Evolutionary conservation across 2,888 invertebrate genomes (phyloP), one percentile per base, ranked within the genome.

Genomic region (Chirona hameri): DNA sequence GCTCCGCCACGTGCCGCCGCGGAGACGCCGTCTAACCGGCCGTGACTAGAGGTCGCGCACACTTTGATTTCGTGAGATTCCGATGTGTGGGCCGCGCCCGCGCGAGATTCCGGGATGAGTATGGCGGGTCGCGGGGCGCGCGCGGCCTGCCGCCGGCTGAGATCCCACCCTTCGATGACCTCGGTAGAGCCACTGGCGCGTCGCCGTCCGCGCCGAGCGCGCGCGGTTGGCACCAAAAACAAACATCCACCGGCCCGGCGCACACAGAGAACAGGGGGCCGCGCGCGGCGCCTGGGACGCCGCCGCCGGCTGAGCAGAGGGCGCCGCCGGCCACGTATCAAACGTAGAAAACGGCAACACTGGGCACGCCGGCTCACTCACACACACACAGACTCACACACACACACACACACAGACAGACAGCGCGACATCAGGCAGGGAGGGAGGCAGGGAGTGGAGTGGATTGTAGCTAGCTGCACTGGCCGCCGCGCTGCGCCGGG

Each of bases 331-430:
- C 69, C 29, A 18, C 72, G 15, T 76, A 76, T 76, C 76, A 76
- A 76, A 76, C 76, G 76, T 76, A 76, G 76, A 76, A 76, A 76
- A 76, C 76, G 72, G 27, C n/a, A 69, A 29, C 69, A 69, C 69
- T 69, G n/a, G 29, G 12, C 69, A 29, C 69, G 69, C 7, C 69
- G 14, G 69, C 69, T 29, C 65, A 18, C 48, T 24, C 21, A 21
- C 57, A 15, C 15, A 21, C 7, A 18, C 57, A 57, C 69, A 2
- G 60, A 3, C 60, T 5, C 60, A n/a, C 60, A 60, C 69, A 29
- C 29, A 15, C 69, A 4, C 69, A 10, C 27, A 9, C 27, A 48
- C 65, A 60, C 57, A 60, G 65, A 65, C 65, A 65, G 5, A 65
- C 65, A 65, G 65, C n/a, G 65, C n/a, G 9, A 48, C 57, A 24